Base-by-base conservation (phyloP, 2,888 invertebrate species). In the Cerastis leucographa region DNA sequence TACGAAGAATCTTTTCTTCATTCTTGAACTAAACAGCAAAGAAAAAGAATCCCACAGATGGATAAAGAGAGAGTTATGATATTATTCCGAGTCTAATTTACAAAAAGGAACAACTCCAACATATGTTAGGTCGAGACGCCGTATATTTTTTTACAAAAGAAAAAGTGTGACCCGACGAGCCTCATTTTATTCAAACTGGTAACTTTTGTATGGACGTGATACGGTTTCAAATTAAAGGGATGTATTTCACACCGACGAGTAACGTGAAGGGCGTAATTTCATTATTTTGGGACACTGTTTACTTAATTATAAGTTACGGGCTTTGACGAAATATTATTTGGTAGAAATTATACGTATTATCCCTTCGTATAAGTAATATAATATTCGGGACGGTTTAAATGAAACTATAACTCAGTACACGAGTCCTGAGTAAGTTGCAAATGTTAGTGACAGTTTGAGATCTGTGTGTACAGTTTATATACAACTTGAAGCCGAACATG, bases 141-240 rank as follows among this genome's bases (percentile, higher is more conserved):
- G 78, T 86, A 80, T 77, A 80, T 83, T 89, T 89, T 89, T 89
- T 87, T 82, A 89, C 85, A 90, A 90, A 91, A 89, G 84, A 90
- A 90, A 91, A 91, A 90, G 81, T 91, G 91, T 90, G 89, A 92
- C 91, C 90, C 89, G 72, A 87, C 88, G 84, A 88, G 84, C 86
- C 87, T 86, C 87, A 87, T 92, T 93, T 92, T 92, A 93, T 93
- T 93, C 92, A 92, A 92, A 93, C 90, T 89, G 89, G 89, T 81
- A 90, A 89, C 91, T 90, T 89, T 90, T 88, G 88, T 90, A 87
- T 86, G 87, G 78, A 93, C 93, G 93, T 93, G 93, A 85, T 86
- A 84, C 65, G 89, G 76, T 84, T 92, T 87, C 89, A 84, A 92
- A 94, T 89, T 85, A 86, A 84, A 79, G 42, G 77, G 77, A 22